A percentile compares a stretch with the other conserved stretches of the same genome.
These are phyloP conservation scores for Heliconius ismenius DNA, from an alignment of 2,888 invertebrate genomes.

Conservation along the genomic window DNA sequence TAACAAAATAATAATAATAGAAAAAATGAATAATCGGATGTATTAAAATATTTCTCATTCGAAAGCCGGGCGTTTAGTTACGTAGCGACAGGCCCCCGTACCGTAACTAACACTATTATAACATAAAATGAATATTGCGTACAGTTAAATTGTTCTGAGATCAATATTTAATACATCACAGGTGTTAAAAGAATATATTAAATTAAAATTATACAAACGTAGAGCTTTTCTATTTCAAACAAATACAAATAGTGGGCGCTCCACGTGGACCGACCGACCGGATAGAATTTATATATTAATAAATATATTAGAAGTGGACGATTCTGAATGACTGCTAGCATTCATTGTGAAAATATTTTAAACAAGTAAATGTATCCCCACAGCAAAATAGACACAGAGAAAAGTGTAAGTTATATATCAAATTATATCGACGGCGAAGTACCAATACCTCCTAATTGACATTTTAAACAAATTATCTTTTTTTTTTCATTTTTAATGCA, in stretches of 20 bases:
- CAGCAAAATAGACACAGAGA: background rate
- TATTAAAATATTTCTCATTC: constrained; percentile 78
- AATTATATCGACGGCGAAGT: no score
- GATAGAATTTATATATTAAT: constrained; percentile 46
- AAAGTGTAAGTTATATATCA: no score
- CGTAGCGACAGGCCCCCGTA: constrained; percentile 38
- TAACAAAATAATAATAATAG: constrained; percentile 55
- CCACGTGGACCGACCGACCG: constrained; percentile 16
- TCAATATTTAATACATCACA: constrained; percentile 87
- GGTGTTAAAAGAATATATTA: constrained; percentile 79
- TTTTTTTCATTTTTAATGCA: no score
- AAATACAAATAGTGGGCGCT: constrained; percentile 35
- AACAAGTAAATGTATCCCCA: background rate
- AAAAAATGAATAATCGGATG: constrained; percentile 60
- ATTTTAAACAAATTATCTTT: no score
- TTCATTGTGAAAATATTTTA: background rate
- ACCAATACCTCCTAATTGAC: no score
- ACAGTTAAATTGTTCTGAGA: constrained; percentile 82
- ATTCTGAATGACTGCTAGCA: constrained; percentile 4
- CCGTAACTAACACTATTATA: constrained; percentile 65
- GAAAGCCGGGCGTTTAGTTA: constrained; percentile 56
- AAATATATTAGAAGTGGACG: constrained; percentile 20
- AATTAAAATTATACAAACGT: constrained; percentile 54
- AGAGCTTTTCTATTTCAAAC: constrained; percentile 44
- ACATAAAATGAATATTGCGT: constrained; percentile 77